A percentile compares a stretch with the other conserved stretches of the same genome.
phyloP scores from a whole-genome alignment of 2,888 invertebrate genomes.

The Nomada fucata region DNA sequence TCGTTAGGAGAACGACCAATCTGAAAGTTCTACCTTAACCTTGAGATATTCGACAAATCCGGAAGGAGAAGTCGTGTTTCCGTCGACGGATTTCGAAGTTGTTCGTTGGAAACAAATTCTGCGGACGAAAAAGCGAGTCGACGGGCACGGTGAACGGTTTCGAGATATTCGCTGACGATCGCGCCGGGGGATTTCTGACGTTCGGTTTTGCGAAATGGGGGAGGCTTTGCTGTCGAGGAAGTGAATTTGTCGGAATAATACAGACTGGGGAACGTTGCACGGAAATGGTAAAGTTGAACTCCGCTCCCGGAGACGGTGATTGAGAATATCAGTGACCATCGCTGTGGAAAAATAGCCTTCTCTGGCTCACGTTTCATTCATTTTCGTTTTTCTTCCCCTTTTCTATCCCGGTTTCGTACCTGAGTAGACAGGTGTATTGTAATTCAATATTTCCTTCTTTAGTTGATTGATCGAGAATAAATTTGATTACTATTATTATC shows the following conservation, averaged over 20 bases:
- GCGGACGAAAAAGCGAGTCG: neutral
- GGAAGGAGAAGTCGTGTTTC: neutral
- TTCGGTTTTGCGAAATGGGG: neutral
- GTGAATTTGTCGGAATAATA: conserved; percentile 8
- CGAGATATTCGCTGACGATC: conserved; percentile 2
- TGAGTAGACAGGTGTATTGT: too few relatives aligned
- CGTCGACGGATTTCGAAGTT: neutral
- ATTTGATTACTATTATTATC: too few relatives aligned
- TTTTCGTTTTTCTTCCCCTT: too few relatives aligned
- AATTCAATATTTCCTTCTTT: too few relatives aligned
- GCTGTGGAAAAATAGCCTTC: neutral
- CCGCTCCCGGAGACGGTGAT: neutral
- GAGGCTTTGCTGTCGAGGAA: neutral
- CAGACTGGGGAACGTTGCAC: neutral
- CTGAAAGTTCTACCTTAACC: neutral
- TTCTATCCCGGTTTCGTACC: too few relatives aligned
- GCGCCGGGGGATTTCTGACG: neutral
- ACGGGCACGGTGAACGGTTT: neutral
- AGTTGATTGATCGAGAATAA: too few relatives aligned
- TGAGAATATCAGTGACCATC: neutral
- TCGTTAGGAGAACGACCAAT: neutral
- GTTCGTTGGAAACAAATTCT: neutral
- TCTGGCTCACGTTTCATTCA: neutral
- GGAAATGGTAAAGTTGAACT: conserved; percentile 6
- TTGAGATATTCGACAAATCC: neutral